A percentile compares a stretch with the other conserved stretches of the same genome.
Conservation (phyloP, 2,888 invertebrate species). For the Metopia argyrocephala region DNA sequence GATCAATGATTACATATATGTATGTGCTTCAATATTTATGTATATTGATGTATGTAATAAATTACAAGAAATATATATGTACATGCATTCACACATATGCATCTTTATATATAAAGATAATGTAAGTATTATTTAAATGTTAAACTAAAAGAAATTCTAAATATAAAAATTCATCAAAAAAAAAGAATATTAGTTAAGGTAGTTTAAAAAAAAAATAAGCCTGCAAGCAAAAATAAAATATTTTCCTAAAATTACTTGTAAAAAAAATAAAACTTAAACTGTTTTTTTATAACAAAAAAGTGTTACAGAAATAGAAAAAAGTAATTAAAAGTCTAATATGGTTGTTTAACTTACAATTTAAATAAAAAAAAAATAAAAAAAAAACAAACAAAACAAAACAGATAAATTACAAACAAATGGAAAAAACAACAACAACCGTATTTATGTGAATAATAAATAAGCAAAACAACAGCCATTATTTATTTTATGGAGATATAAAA, state of each 20-base stretch:
- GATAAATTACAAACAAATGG: constrained; percentile 5
- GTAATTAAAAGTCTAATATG: constrained; percentile 41
- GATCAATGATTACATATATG: not conserved
- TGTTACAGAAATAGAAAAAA: not conserved
- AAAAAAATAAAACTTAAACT: constrained; percentile 24
- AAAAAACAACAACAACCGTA: constrained; percentile 45
- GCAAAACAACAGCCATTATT: constrained; percentile 50
- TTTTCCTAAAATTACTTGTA: constrained; percentile 47
- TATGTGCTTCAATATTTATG: constrained; percentile 30
- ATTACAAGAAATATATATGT: constrained; percentile 13
- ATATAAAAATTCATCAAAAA: constrained; percentile 10
- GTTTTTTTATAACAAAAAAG: constrained; percentile 26
- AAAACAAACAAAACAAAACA: constrained; percentile 9
- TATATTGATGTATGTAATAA: constrained; percentile 39
- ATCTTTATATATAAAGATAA: too few species aligned
- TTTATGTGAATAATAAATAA: constrained; percentile 63
- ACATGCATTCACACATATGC: not conserved
- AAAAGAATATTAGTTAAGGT: constrained; percentile 22
- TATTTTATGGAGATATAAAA: not conserved
- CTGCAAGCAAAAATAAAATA: constrained; percentile 54
- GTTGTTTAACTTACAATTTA: constrained; percentile 46
- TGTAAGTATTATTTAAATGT: constrained; percentile 32
- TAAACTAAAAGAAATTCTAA: constrained; percentile 33
- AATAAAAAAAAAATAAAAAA: constrained; percentile 25
- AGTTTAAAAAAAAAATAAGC: constrained; percentile 59